Evolutionary conservation across 2,797 vertebrate genomes (phyloP).

Genomic region (Myiothlypis chrysogaster): DNA sequence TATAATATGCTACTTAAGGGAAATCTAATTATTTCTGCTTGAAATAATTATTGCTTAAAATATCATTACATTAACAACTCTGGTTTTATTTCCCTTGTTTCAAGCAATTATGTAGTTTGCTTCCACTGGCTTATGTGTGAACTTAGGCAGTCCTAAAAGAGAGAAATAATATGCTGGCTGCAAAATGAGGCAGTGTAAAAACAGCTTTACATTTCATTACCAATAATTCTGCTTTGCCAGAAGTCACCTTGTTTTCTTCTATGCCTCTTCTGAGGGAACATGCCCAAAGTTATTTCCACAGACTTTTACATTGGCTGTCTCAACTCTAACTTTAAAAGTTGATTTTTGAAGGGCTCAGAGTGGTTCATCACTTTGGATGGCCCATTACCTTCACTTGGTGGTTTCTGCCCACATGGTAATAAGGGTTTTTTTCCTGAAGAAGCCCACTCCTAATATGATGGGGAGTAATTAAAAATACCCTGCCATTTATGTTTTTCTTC

Average conservation of each 20-base stretch:
- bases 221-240: not conserved
- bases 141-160: not conserved
- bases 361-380: not conserved
- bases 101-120: conserved; percentile 23
- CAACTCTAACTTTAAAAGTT: not conserved
- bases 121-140: not conserved
- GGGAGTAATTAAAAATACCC: not conserved
- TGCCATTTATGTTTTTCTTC: not conserved
- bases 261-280: not conserved
- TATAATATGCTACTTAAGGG: not conserved
- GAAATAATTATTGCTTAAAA: conserved; percentile 29
- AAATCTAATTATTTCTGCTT: conserved; percentile 37
- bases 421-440: not conserved
- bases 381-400: not conserved
- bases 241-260: not conserved
- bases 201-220: not conserved
- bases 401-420: not conserved
- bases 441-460: not conserved
- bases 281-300: not conserved
- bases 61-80: not conserved
- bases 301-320: not conserved
- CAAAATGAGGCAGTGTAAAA: not conserved
- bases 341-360: not conserved
- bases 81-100: conserved; percentile 31
- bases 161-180: not conserved